A percentile compares a stretch with the other conserved stretches of the same genome.
These are phyloP conservation scores for Nothobranchius furzeri DNA, from an alignment of 2,113 vertebrate genomes.

Conservation along the genomic window DNA sequence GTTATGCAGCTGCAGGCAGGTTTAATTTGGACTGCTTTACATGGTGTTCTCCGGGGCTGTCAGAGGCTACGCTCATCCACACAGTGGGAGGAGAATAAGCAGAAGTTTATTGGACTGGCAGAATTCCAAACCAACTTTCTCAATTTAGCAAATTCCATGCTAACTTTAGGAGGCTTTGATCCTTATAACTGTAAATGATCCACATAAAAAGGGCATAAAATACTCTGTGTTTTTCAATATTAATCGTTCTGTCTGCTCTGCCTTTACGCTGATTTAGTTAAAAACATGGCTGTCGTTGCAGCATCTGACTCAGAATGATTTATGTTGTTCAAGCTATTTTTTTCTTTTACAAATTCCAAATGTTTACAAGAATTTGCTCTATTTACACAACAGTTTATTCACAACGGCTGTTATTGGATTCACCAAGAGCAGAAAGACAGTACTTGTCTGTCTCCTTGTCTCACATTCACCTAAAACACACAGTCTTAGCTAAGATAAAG, in stretches of 20 bases:
- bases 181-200: background rate
- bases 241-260: too few species aligned
- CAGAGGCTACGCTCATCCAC: constrained; percentile 31
- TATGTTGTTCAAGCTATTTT: too few species aligned
- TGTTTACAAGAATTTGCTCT: too few species aligned
- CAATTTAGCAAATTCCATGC: constrained; percentile 15
- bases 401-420: too few species aligned
- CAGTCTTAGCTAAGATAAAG: background rate
- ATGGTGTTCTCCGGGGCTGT: constrained; percentile 49
- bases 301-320: too few species aligned
- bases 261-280: too few species aligned
- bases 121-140: constrained; percentile 12
- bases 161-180: background rate
- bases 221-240: too few species aligned
- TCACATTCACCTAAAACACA: background rate
- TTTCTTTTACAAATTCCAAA: too few species aligned
- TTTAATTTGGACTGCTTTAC: constrained; percentile 57
- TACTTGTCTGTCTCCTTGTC: too few species aligned
- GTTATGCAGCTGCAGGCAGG: constrained; percentile 46
- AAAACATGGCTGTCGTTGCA: too few species aligned
- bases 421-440: too few species aligned
- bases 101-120: background rate
- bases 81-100: background rate
- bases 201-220: background rate
- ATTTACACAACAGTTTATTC: too few species aligned